Conservation (phyloP, 1,140 invertebrate species). For the Drosophila serrata region DNA sequence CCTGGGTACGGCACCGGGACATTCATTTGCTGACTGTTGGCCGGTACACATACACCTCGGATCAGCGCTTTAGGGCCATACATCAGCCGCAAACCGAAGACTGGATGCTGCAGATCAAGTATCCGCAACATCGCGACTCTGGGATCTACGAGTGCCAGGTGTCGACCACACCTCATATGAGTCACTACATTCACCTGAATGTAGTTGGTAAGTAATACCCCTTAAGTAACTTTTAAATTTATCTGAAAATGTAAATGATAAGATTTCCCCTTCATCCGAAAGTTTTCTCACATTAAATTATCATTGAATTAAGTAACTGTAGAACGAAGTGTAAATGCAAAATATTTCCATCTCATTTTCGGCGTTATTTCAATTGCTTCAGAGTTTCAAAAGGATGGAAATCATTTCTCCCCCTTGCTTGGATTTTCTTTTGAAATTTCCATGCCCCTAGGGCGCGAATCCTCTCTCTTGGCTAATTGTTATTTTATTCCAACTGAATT, state of each 20-base stretch:
- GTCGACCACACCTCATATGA: slow-evolving; percentile 94
- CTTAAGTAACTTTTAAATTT: background rate
- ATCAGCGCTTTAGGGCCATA: slow-evolving; percentile 94
- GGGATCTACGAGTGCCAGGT: slow-evolving; percentile 96
- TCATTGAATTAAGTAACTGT: slow-evolving; percentile 37
- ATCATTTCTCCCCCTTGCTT: slow-evolving; percentile 31
- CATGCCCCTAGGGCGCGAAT: slow-evolving; percentile 4
- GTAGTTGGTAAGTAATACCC: slow-evolving; percentile 92
- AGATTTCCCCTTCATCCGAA: background rate
- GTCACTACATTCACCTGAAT: slow-evolving; percentile 93
- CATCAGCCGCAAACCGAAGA: slow-evolving; percentile 94
- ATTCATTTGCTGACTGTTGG: slow-evolving; percentile 96
- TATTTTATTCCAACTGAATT: slow-evolving; percentile 43
- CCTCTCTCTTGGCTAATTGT: slow-evolving; percentile 54
- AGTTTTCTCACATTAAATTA: slow-evolving; percentile 28
- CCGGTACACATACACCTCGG: slow-evolving; percentile 95
- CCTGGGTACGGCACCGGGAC: slow-evolving; percentile 95
- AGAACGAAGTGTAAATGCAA: slow-evolving; percentile 25
- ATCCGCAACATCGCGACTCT: slow-evolving; percentile 92
- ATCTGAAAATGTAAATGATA: background rate
- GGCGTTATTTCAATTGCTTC: slow-evolving; percentile 34
- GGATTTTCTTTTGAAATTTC: slow-evolving; percentile 51
- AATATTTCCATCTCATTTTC: slow-evolving; percentile 25
- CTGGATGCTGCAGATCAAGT: slow-evolving; percentile 95
- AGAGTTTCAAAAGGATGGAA: slow-evolving; percentile 18